Base-by-base conservation (phyloP, 30 jellyfish, hydroid and myxozoan genomes). In the Pelagia noctiluca region DNA sequence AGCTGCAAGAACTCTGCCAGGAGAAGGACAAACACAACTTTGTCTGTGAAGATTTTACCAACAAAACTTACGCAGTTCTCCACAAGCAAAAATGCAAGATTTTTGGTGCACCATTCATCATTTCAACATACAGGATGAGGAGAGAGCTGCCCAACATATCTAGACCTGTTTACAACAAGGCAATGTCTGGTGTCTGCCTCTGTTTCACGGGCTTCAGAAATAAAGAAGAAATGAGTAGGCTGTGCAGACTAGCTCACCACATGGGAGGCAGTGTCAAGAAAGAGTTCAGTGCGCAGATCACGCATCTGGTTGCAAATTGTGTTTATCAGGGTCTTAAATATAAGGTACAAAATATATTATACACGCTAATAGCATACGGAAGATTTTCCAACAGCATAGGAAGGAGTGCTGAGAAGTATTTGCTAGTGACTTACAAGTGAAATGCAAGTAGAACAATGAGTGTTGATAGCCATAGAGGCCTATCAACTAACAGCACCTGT, bases 211-310 rank as follows among this genome's bases (percentile, higher is more conserved):
- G 99, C 21, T 95, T 95, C 87, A 87, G 97, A 24, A 74, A 78
- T 28, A 95, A 95, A 53, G 95, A 96, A 10, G 97, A 95, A 33
- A 82, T 95, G 65, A 89, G 86, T 50, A 50, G 95, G 46, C 90
- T 95, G 36, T 96, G 98, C 64, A 88, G 92, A 60, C 86, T 95
- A 28, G 99, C 89, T 3, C 99, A 88, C 50, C 88, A 80, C 81
- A 88, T 95, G 99, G 99, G 99, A 1, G 99, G 97, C 29, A 95
- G 99, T 80, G 94, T 95, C 68, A 95, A 97, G 87, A 88, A 72
- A 73, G 99, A 95, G 24, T 84, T 95, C 74, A 95, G 96, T 67
- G 97, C 97, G 8, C 91, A 84, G 76, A 80, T 95, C 25, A 95
- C 99, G 1, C 99, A 95, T 79, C 79, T 95, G 74, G 94, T 95